Conservation (phyloP, 2,888 invertebrate species). For the Entomobrya multifasciata region DNA sequence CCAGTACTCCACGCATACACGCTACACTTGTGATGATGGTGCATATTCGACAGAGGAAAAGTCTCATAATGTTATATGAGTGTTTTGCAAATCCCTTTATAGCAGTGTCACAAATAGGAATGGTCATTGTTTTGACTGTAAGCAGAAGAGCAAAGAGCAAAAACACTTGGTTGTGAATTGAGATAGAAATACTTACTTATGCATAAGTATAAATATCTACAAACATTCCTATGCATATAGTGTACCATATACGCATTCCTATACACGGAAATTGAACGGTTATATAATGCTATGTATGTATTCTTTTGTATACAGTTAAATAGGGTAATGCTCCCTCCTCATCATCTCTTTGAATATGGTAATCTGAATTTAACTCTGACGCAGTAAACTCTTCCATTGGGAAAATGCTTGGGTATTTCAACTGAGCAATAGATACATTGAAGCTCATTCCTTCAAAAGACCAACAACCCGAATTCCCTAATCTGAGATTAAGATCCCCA, state of each 20-base stretch:
- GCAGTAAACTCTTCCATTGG: conserved; percentile 38
- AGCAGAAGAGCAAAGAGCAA: neutral
- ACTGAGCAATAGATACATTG: neutral
- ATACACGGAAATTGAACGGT: no score
- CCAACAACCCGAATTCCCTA: conserved; percentile 42
- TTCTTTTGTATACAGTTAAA: no score
- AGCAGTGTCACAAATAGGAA: conserved; percentile 63
- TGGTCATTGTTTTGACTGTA: conserved; percentile 42
- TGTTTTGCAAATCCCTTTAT: conserved; percentile 63
- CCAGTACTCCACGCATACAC: neutral
- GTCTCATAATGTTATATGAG: conserved; percentile 26
- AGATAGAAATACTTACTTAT: neutral
- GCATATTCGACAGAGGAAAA: neutral
- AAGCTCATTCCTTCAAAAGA: neutral
- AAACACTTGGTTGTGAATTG: conserved; percentile 28
- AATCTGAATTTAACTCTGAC: neutral
- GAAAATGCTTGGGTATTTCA: no score
- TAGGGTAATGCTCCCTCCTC: no score
- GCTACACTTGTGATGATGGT: neutral
- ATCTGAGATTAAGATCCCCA: conserved; percentile 67
- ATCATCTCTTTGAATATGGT: neutral
- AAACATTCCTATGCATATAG: no score
- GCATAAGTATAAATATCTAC: neutral
- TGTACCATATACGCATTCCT: no score
- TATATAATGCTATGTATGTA: no score